A percentile compares a stretch with the other conserved stretches of the same genome.
Conservation (phyloP, 2,888 invertebrate genomes). For the Drosophila bunnanda region DNA sequence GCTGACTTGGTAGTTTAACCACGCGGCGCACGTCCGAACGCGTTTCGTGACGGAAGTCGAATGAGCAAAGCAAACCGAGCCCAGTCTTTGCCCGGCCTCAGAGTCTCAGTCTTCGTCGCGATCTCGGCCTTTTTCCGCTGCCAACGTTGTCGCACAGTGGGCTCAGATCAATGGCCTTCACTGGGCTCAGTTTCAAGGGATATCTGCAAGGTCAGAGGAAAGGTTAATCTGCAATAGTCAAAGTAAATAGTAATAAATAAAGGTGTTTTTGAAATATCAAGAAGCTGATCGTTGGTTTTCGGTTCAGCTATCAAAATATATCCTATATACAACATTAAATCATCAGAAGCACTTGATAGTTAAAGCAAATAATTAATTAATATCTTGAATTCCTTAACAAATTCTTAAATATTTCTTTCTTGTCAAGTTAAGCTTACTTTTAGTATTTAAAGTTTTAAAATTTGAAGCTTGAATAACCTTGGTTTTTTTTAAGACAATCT, state of each 20-base stretch:
- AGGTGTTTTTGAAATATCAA: too few species aligned
- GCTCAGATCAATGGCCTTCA: neutral
- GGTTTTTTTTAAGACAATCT: too few species aligned
- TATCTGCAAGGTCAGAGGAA: neutral
- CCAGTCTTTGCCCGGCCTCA: slow-evolving; percentile 3
- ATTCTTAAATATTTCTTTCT: neutral
- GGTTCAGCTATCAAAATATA: too few species aligned
- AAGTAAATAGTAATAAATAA: neutral
- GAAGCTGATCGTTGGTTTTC: neutral
- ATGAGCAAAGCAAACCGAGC: slow-evolving; percentile 78
- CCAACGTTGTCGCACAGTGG: slow-evolving; percentile 23
- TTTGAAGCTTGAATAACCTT: neutral
- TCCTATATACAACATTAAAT: too few species aligned
- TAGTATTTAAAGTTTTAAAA: neutral
- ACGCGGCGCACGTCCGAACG: slow-evolving; percentile 79
- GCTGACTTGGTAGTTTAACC: slow-evolving; percentile 5
- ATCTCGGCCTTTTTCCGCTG: slow-evolving; percentile 40
- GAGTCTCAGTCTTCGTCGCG: slow-evolving; percentile 20
- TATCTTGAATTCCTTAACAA: too few species aligned
- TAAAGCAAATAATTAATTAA: neutral
- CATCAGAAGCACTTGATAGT: neutral
- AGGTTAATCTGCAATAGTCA: neutral
- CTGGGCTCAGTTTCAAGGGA: neutral
- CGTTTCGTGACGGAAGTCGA: slow-evolving; percentile 83
- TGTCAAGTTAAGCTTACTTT: too few species aligned